Conservation (phyloP, 2,888 invertebrate genomes). For the Hetaerina titia region DNA sequence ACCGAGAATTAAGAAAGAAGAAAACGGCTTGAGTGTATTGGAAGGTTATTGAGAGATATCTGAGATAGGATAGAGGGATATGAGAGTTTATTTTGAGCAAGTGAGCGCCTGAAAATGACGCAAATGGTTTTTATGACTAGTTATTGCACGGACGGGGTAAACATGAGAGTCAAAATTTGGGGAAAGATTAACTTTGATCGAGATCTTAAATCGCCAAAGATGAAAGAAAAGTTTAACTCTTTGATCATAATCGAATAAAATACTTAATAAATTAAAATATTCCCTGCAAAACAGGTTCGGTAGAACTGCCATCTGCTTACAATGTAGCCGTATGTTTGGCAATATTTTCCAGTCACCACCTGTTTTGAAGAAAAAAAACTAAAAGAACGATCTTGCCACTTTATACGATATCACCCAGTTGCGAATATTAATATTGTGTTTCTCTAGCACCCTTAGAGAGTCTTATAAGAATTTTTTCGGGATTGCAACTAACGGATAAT, state of each 20-base stretch:
- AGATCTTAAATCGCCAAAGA: neutral
- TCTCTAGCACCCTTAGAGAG: too few species aligned
- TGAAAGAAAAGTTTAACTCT: neutral
- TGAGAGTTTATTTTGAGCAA: neutral
- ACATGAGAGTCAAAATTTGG: neutral
- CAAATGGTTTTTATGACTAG: constrained; percentile 34
- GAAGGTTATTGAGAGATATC: constrained; percentile 29
- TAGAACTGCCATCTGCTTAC: neutral
- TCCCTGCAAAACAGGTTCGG: neutral
- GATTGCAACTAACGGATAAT: too few species aligned
- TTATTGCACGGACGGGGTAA: neutral
- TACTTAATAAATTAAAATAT: neutral
- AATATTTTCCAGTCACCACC: neutral
- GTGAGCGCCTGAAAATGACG: constrained; percentile 42
- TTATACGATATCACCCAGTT: too few species aligned
- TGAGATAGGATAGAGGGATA: neutral
- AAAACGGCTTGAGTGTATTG: neutral
- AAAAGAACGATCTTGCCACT: neutral
- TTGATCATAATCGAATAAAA: neutral
- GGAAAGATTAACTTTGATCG: constrained; percentile 44
- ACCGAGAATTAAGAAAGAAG: neutral
- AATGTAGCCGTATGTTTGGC: neutral
- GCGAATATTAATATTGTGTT: too few species aligned
- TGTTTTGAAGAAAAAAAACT: neutral
- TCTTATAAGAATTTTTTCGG: too few species aligned